Base-by-base conservation (phyloP, 2,797 vertebrate species). In the Clarias fuscus region DNA sequence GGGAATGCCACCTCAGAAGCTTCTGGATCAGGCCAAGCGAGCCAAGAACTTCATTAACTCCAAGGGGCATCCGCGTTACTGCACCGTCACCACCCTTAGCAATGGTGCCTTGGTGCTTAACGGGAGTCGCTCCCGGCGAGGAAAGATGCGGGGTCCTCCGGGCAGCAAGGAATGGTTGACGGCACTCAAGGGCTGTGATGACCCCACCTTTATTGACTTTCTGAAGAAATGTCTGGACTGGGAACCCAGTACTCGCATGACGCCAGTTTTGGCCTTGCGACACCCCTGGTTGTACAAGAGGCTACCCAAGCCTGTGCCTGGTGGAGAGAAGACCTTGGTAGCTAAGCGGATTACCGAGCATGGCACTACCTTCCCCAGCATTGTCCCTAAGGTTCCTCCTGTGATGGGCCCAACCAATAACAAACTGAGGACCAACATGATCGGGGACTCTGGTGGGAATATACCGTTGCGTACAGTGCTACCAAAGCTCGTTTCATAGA, bases 11-110 rank as follows among this genome's bases (percentile, higher is more conserved):
- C 96, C 98, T 0, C 95, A 96, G 89, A 98, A 97, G 93, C 95
- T 99, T 33, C 91, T 99, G 91, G 98, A 99, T 79, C 97, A 98
- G 88, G 96, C 97, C 91, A 99, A 98, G 76, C 93, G 98, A 89
- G 96, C 97, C 91, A 99, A 99, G 95, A 98, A 99, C 95, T 99
- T 99, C 89, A 97, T 99, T 93, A 99, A 94, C 93, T 99, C 98
- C 64, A 99, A 98, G 93, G 98, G 98, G 71, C 96, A 99, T 40
- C 98, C 98, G 2, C 98, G 98, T 62, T 99, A 99, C 95, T 99
- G 98, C 86, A 97, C 96, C 0, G 93, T 95, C 70, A 95, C 93
- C 59, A 97, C 96, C 0, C 96, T 98, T 43, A 91, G 96, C 0
- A 98, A 97, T 0, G 98, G 98, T 30, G 95, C 95, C 83, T 94